Evolutionary conservation across 2,113 vertebrate genomes (phyloP), one percentile per base, ranked within the genome.

Genomic region (Opisthocomus hoazin): DNA sequence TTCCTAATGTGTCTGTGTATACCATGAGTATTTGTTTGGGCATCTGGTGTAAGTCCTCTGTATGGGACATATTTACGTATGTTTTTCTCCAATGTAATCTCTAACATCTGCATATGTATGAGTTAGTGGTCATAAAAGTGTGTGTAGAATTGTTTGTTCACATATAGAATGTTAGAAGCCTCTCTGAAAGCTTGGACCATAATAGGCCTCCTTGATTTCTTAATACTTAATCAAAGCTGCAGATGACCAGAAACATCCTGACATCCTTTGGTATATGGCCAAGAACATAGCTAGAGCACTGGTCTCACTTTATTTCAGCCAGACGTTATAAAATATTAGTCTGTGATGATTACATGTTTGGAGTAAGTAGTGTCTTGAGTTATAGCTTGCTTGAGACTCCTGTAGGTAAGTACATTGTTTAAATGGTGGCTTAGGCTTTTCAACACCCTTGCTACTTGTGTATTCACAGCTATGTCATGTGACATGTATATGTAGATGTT

Each of bases 1-100:
- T 92, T 92, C 91, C 93, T 94, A 78, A 81, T 94, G 96, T 96
- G 89, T 96, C 96, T 87, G 26, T 96, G 76, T 95, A n/a, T 86
- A 51, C 68, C 96, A 95, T 90, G 34, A 60, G 22, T 89, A 89
- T 73, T 68, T 81, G 89, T 94, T 90, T 84, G 90, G 64, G 66
- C 61, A 87, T 94, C 53, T 81, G 66, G 60, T 89, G 39, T 36
- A 89, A 37, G 15, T 80, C 32, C 9, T 12, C 21, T 75, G 11
- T 15, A 18, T 57, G 48, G 80, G 46, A 64, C 11, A 12, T 64
- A 61, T 89, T 88, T 84, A 60, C 5, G 20, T 93, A 66, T 92
- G 86, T 89, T 92, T 94, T 79, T 84, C 54, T 92, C 36, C 34
- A 75, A 11, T 92, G 51, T 96, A 69, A 70, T 78, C 41, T 75